These are phyloP conservation scores for Donacobius atricapilla DNA, from an alignment of 2,113 vertebrate genomes.

Conservation along the genomic window DNA sequence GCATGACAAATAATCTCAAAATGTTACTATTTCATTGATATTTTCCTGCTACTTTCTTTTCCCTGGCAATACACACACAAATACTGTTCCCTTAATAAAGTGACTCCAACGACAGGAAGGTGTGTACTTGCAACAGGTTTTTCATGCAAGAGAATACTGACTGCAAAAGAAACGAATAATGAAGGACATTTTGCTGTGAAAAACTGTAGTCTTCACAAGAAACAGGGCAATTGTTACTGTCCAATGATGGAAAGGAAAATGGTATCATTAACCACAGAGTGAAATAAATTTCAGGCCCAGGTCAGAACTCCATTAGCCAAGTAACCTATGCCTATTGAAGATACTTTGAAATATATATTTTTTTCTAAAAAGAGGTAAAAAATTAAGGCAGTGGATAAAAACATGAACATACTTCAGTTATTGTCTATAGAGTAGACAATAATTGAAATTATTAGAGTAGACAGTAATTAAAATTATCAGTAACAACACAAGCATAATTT, in stretches of 20 bases:
- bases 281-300: not conserved
- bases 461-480: not conserved
- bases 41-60: not conserved
- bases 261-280: not conserved
- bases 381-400: not conserved
- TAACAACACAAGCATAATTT: not conserved
- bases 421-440: no score
- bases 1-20: not conserved
- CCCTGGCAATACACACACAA: not conserved
- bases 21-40: constrained; percentile 13
- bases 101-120: not conserved
- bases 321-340: not conserved
- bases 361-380: not conserved
- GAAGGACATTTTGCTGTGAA: not conserved
- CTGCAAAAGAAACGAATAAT: constrained; percentile 7
- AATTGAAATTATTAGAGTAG: no score
- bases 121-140: not conserved
- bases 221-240: not conserved
- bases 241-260: not conserved
- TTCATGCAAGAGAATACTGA: not conserved
- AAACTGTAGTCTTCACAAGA: not conserved
- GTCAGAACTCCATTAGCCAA: not conserved
- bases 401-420: not conserved
- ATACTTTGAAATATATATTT: not conserved
- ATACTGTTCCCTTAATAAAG: not conserved